Base-by-base conservation (phyloP, 2,113 vertebrate species). In the Cynopterus brachyotis region DNA sequence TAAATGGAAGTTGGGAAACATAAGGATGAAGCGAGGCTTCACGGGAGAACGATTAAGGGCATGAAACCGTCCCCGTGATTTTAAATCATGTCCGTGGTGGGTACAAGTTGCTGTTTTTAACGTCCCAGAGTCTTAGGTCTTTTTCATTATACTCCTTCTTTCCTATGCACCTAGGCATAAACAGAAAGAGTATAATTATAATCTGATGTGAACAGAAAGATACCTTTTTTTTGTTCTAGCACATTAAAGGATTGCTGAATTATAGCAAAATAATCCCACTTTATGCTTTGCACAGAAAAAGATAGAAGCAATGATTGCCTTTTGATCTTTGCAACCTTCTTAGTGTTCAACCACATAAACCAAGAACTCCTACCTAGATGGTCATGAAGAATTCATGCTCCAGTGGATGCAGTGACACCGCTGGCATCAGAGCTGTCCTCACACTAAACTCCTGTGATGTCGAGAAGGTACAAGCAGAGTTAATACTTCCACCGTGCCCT, bases 351-450 rank as follows among this genome's bases (percentile, higher is more conserved):
- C 30, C 83, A 42, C 75, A 64, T 76, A 73, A 70, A 85, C n/a
- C 15, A 32, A 85, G n/a, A 35, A 75, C 22, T 90, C 69, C 86
- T 45, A 26, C 55, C 72, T 92, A 67, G 22, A 53, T 8, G 16
- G 62, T 78, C 89, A 67, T 84, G 79, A 94, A 75, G 86, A 96
- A 22, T 89, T 95, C 50, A 50, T 17, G n/a, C 59, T 75, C 40
- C n/a, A 8, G 0, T 9, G 16, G 75, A 53, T 32, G 37, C 70
- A 45, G 50, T 16, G 66, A 45, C 1, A 0, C 9, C 73, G 17
- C 73, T 40, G 81, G 37, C 67, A 47, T 42, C 28, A 20, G 13
- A 13, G 35, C 3, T 22, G 86, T 42, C 86, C 66, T 76, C 50
- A 19, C 50, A 53, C 47, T 90, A 72, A 85, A 3, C 17, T 88